Base-by-base conservation (phyloP, 2,797 vertebrate genomes). In the Eremophila alpestris region DNA sequence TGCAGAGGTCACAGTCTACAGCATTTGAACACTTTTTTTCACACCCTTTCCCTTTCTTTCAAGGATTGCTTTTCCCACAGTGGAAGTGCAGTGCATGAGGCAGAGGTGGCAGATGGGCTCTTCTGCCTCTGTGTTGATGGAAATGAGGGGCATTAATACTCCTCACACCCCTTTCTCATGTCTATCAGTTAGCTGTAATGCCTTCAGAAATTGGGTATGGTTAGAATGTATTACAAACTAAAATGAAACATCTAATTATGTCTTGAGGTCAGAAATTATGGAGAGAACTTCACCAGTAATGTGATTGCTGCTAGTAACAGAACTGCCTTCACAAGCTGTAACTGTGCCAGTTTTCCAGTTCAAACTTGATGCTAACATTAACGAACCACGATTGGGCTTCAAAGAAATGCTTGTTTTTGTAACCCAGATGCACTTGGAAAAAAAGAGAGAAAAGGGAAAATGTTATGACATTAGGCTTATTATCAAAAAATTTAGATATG, bases 271-370 rank as follows among this genome's bases (percentile, higher is more conserved):
- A 74, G 87, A 94, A 94, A 87, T 49, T 24, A 56, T 7, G 11
- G 60, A 81, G 70, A 54, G 16, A 91, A 70, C 75, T 71, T 90
- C 63, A 89, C 38, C 74, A 63, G 54, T 78, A 93, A 92, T 5
- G 5, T 36, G 56, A 90, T 79, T 27, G 45, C 81, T 58, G 11
- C 67, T 82, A 95, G 85, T 23, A 91, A 93, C 43, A 49, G 46
- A 79, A 74, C 80, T 86, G 95, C 73, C 67, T 94, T 86, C 83
- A 79, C 73, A 84, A 85, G 19, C 80, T 94, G 93, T 84, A 94
- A 65, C 68, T 52, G 52, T 7, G 95, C 95, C 96, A 95, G 87
- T 93, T 97, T 97, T 97, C 97, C 95, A 56, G 78, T 83, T 63
- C 85, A 83, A 95, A 80, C 80, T 91, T 87, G 52, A 60, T 62